phyloP scores from a whole-genome alignment of 1,140 invertebrate genomes.

The Drosophila sulfurigaster region DNA sequence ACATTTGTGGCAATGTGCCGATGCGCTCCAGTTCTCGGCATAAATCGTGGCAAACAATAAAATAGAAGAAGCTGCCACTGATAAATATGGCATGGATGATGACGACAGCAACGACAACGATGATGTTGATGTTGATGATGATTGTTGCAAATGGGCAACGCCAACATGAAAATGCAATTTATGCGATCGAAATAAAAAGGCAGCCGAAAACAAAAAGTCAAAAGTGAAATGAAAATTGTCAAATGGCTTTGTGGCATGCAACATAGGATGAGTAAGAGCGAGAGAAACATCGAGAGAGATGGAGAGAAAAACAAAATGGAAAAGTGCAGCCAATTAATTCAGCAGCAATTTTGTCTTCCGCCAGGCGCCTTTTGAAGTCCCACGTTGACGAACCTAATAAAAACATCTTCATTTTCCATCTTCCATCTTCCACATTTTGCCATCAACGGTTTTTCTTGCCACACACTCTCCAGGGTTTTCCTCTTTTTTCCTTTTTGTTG shows the following conservation, averaged over 20 bases:
- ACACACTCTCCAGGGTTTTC: conserved; percentile 9
- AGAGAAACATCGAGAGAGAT: conserved; percentile 5
- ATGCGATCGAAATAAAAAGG: conserved; percentile 12
- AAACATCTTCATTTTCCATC: conserved; percentile 37
- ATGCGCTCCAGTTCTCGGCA: conserved; percentile 69
- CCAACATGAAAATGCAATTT: conserved; percentile 43
- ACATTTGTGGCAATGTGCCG: conserved; percentile 64
- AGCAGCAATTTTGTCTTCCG: conserved; percentile 28
- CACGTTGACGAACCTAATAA: conserved; percentile 25
- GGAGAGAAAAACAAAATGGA: conserved; percentile 3
- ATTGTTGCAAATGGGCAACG: conserved; percentile 31
- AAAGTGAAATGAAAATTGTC: conserved; percentile 56
- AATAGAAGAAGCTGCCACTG: conserved; percentile 5
- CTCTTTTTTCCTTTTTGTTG: background rate
- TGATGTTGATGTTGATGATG: conserved; percentile 12
- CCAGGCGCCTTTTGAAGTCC: conserved; percentile 41
- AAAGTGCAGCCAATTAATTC: conserved; percentile 47
- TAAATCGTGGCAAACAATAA: conserved; percentile 14
- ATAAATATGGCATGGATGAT: conserved; percentile 31
- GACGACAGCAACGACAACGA: no score
- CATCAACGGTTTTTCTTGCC: conserved; percentile 13
- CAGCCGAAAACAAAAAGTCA: conserved; percentile 9
- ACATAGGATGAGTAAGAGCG: background rate
- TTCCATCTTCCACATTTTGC: conserved; percentile 1
- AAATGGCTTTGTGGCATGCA: conserved; percentile 52